Conservation (phyloP, 2,113 vertebrate species). For the Alaudala cheleensis region DNA sequence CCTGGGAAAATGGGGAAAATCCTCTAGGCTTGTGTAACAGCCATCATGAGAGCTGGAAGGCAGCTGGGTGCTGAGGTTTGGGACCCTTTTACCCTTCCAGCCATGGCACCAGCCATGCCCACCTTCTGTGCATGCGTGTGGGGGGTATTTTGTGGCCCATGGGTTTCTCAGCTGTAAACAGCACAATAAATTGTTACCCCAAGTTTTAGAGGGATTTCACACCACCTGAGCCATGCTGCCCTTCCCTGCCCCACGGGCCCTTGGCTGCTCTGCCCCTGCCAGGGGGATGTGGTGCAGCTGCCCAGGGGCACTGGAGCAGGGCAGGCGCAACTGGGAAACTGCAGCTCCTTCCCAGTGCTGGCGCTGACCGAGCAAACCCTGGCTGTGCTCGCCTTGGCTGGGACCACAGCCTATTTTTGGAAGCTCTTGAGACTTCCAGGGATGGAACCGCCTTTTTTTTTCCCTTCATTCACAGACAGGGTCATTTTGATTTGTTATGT, state of each 20-base stretch:
- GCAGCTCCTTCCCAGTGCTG: neutral
- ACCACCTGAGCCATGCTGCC: fast-evolving
- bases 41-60: fast-evolving
- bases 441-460: neutral
- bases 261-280: neutral
- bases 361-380: neutral
- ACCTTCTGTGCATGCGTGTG: fast-evolving
- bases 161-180: neutral
- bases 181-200: neutral
- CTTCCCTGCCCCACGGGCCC: neutral
- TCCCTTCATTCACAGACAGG: slow-evolving; percentile 8
- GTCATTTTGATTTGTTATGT: neutral
- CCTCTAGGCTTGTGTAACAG: neutral
- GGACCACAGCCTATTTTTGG: slow-evolving; percentile 17
- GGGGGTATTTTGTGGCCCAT: fast-evolving
- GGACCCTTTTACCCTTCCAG: neutral
- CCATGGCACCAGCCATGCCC: neutral
- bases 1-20: neutral
- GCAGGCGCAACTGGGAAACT: neutral
- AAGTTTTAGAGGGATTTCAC: neutral
- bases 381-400: neutral
- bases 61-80: neutral
- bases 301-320: neutral
- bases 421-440: slow-evolving; percentile 35
- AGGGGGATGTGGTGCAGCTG: fast-evolving